Evolutionary conservation across 2,797 vertebrate species (phyloP).

Genomic region (Chrosomus eos): DNA sequence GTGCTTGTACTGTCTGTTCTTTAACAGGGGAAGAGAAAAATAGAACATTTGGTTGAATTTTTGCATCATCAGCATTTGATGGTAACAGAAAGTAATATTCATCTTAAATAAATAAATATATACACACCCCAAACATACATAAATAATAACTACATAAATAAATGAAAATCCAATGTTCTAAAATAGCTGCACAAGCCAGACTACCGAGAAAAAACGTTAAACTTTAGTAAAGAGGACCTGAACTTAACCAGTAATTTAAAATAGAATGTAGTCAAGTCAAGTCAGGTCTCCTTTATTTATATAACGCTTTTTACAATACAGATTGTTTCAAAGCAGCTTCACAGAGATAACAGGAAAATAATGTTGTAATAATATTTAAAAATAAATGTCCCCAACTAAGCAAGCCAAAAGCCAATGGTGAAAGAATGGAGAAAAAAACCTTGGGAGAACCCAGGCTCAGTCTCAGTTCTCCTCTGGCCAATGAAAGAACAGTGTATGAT

Average conservation of each 20-base stretch:
- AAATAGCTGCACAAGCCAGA: neutral
- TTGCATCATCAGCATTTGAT: neutral
- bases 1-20: slow-evolving; percentile 27
- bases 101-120: slow-evolving; percentile 9
- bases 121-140: neutral
- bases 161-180: neutral
- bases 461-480: no score
- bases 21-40: slow-evolving; percentile 22
- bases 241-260: neutral
- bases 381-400: no score
- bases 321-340: no score
- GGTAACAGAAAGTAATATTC: neutral
- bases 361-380: no score
- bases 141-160: neutral
- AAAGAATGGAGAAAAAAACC: no score
- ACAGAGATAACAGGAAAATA: no score
- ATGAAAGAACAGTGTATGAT: no score
- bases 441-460: no score
- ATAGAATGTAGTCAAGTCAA: neutral
- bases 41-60: slow-evolving; percentile 14
- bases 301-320: no score
- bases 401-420: no score
- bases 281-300: no score
- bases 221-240: neutral
- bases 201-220: no score